Evolutionary conservation across 2,888 invertebrate genomes (phyloP).

Genomic region (Minunthozetes semirufus): DNA sequence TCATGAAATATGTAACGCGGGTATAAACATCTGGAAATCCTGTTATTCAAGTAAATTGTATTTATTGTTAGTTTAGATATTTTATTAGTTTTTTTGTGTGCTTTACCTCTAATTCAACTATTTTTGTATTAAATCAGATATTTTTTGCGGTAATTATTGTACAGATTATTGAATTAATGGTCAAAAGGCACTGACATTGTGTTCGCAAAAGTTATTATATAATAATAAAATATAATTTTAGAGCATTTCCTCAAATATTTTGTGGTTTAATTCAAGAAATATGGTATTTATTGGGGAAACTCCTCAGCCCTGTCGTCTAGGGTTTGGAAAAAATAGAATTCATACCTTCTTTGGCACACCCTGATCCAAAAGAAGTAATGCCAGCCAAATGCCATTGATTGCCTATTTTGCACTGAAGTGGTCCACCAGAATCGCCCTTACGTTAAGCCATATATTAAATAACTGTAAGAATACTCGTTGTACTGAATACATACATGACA

Average conservation of each 20-base stretch:
- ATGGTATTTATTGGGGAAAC: no score
- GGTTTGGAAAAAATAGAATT: not conserved
- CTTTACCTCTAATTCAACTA: not conserved
- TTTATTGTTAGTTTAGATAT: constrained; percentile 2
- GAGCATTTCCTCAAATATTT: no score
- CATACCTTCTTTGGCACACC: constrained; percentile 72
- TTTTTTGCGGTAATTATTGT: not conserved
- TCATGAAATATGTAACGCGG: constrained; percentile 38
- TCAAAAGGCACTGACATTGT: not conserved
- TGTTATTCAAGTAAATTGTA: constrained; percentile 15
- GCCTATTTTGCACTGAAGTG: constrained; percentile 71
- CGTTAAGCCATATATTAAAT: constrained; percentile 40
- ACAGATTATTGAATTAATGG: not conserved
- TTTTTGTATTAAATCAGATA: not conserved
- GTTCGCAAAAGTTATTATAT: not conserved
- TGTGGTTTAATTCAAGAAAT: no score
- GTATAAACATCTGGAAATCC: constrained; percentile 40
- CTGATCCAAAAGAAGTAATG: constrained; percentile 83
- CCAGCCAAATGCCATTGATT: constrained; percentile 82
- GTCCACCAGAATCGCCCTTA: constrained; percentile 85
- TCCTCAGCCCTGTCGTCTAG: no score
- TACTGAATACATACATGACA: constrained; percentile 63
- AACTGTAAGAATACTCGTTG: not conserved
- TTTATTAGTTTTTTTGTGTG: not conserved
- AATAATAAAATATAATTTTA: not conserved